These are phyloP conservation scores for Dioctria rufipes DNA, from an alignment of 2,888 invertebrate species.

Conservation along the genomic window DNA sequence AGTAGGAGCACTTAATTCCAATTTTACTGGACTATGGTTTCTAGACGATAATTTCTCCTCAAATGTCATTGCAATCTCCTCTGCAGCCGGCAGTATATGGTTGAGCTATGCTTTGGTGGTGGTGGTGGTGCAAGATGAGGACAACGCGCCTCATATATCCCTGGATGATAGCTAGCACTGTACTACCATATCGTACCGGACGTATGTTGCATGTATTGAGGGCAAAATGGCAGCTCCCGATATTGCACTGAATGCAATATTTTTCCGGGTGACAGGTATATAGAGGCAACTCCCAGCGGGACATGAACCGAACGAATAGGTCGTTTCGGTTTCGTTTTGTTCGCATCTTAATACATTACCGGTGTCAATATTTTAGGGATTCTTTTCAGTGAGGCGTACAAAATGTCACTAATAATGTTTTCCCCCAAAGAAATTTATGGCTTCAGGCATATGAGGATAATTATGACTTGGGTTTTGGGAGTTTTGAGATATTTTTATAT, in stretches of 20 bases:
- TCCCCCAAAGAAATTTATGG: conserved; percentile 33
- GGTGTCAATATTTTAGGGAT: conserved; percentile 43
- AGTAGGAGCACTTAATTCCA: conserved; percentile 52
- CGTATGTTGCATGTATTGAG: conserved; percentile 35
- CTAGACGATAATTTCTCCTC: conserved; percentile 47
- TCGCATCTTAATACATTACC: conserved; percentile 39
- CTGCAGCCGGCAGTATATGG: conserved; percentile 11
- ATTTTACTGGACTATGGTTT: conserved; percentile 47
- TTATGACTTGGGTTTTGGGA: no score
- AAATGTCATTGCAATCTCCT: conserved; percentile 44
- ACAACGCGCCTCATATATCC: not conserved
- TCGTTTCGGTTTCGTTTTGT: conserved; percentile 44
- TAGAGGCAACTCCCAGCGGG: conserved; percentile 51
- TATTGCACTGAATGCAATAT: conserved; percentile 45
- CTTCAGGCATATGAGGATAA: not conserved
- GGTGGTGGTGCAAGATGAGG: not conserved
- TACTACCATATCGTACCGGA: not conserved
- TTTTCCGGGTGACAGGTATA: conserved; percentile 46
- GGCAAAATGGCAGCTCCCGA: conserved; percentile 46
- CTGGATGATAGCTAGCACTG: not conserved
- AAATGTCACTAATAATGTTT: conserved; percentile 49
- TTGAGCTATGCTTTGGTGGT: not conserved
- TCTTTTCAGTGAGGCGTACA: conserved; percentile 41
- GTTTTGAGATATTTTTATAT: no score
- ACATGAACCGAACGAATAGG: conserved; percentile 4